Conservation (phyloP, 2,888 invertebrate species). For the Dasysyrphus tricinctus region DNA sequence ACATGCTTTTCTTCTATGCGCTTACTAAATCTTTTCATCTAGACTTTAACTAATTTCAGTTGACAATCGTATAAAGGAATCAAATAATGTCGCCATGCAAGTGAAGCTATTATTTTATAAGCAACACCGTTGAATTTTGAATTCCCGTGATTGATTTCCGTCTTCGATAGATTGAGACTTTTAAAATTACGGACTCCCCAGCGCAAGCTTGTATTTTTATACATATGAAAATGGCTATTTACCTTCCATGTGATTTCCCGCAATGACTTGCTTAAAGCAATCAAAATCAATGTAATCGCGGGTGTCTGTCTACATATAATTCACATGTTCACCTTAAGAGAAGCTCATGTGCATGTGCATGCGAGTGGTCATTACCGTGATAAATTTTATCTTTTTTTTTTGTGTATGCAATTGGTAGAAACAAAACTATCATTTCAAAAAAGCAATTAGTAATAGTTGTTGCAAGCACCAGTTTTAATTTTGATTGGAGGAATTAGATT, state of each 20-base stretch:
- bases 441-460: conserved; percentile 20
- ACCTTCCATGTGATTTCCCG: conserved; percentile 5
- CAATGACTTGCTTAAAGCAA: not conserved
- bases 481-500: not conserved
- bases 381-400: conserved; percentile 17
- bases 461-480: not conserved
- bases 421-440: not conserved
- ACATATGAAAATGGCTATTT: not conserved
- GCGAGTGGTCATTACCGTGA: conserved; percentile 33
- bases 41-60: conserved; percentile 4
- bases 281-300: conserved; percentile 6
- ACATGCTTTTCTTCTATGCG: not conserved
- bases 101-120: conserved; percentile 13
- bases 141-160: conserved; percentile 48
- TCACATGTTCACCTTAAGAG: conserved; percentile 51
- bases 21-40: not conserved
- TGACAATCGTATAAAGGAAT: conserved; percentile 33
- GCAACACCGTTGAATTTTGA: conserved; percentile 15
- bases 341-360: conserved; percentile 24
- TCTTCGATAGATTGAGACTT: conserved; percentile 40
- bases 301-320: conserved; percentile 24
- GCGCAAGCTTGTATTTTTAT: not conserved
- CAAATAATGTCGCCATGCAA: conserved; percentile 36
- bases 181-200: not conserved
- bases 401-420: not conserved